Conservation (phyloP, 2,113 vertebrate species). For the Cathartes aura region DNA sequence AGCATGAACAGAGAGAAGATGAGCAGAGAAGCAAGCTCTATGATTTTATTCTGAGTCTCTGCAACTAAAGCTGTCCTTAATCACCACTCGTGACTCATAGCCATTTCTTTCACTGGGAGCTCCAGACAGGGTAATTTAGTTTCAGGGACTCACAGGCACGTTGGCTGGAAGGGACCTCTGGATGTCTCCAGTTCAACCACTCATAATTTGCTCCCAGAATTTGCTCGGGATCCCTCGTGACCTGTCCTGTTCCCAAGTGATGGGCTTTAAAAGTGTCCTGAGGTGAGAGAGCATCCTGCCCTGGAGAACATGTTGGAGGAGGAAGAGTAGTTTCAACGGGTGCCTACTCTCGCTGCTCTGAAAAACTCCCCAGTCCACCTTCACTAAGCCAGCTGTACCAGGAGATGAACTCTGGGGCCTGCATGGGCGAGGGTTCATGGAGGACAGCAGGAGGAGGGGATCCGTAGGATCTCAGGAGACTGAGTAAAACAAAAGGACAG, state of each 20-base stretch:
- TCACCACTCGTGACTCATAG: constrained; percentile 46
- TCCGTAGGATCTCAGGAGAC: not conserved
- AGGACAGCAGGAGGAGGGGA: not conserved
- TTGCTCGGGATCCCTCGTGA: not conserved
- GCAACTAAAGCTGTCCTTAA: constrained; percentile 44
- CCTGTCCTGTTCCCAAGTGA: not conserved
- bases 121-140: constrained; percentile 16
- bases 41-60: constrained; percentile 35
- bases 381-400: not conserved
- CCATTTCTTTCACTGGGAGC: constrained; percentile 25
- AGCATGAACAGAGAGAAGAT: constrained; percentile 33
- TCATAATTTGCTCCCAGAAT: not conserved
- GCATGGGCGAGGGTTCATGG: not conserved
- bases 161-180: not conserved
- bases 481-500: not conserved
- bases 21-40: not conserved
- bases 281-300: not conserved
- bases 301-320: not conserved
- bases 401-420: not conserved
- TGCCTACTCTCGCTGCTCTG: not conserved
- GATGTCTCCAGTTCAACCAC: not conserved
- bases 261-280: not conserved
- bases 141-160: not conserved
- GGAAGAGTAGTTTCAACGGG: not conserved
- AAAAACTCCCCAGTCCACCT: not conserved